Base-by-base conservation (phyloP, 2,888 invertebrate species). In the Ryuthela nishihirai region DNA sequence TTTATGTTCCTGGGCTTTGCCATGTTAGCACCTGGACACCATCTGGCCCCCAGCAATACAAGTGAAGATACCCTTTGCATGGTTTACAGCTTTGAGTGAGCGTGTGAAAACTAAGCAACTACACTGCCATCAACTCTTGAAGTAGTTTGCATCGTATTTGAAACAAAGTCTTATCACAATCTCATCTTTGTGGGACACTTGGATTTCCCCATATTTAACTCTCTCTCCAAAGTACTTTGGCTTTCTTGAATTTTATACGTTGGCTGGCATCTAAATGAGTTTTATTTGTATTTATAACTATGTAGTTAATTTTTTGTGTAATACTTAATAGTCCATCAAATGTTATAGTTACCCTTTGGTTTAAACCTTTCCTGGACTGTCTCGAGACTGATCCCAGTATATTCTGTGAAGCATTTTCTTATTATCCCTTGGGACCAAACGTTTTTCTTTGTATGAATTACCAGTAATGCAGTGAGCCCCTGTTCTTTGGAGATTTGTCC, bases 1-100 rank as follows among this genome's bases (percentile, higher is more conserved):
- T 97, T 97, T 83, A 91, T 93, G 87, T 94, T 93, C 78, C 83
- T 97, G 80, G 97, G 97, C 61, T 97, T 97, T 79, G 83, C 85
- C 67, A 83, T 88, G 62, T 79, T 95, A 71, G 83, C 90, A 36
- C 90, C 94, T 39, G 87, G 83, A 67, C 86, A 91, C 65, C 82
- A 82, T 52, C 77, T 87, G 72, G 82, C 87, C 69, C 86, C 87
- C 64, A 81, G 83, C 70, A 80, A 79, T 69, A 76, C 77, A 74
- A 64, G 62, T 15, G 65, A 66, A 35, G 80, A 85, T 78, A 79
- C 81, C 69, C 75, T 82, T 72, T 82, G 81, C 75, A 81, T 83
- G 82, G 79, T 72, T 26, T 77, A 76, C 68, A 69, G 70, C 65
- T 75, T 77, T 54, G 55, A 53, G 29, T 43, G 29, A 23, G 7